Evolutionary conservation across 2,888 invertebrate species (phyloP).

Genomic region (Drosophila nr. perissopoda): DNA sequence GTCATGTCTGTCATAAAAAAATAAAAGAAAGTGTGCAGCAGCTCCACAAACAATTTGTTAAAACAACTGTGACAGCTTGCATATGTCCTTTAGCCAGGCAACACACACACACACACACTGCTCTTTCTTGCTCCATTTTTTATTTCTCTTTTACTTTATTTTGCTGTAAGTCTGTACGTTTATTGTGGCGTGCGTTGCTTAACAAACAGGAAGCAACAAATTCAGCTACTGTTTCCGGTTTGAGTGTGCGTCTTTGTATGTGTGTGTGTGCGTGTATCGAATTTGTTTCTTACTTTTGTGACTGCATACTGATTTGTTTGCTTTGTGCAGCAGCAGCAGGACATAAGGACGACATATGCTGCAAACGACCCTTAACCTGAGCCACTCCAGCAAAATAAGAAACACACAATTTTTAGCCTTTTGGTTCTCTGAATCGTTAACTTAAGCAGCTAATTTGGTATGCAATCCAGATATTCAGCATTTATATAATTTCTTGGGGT

Average conservation of each 20-base stretch:
- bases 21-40: conserved; percentile 24
- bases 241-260: conserved; percentile 9
- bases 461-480: conserved; percentile 70
- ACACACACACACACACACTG: conserved; percentile 9
- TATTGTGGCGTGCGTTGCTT: conserved; percentile 79
- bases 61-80: conserved; percentile 81
- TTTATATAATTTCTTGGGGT: conserved; percentile 70
- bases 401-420: conserved; percentile 14
- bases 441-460: conserved; percentile 70
- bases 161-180: conserved; percentile 54
- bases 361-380: conserved; percentile 75
- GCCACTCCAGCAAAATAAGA: conserved; percentile 38
- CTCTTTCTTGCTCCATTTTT: conserved; percentile 2
- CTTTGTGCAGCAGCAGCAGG: conserved; percentile 66
- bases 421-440: conserved; percentile 18
- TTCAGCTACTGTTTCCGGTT: conserved; percentile 79
- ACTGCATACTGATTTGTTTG: conserved; percentile 81
- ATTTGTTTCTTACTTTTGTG: conserved; percentile 68
- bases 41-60: conserved; percentile 75
- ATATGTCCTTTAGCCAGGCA: conserved; percentile 69
- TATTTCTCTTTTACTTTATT: conserved; percentile 26
- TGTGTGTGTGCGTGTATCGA: conserved; percentile 23
- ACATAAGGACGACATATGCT: conserved; percentile 69
- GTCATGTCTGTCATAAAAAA: conserved; percentile 25
- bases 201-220: conserved; percentile 80